Evolutionary conservation across 2,113 vertebrate genomes (phyloP).

Genomic region (Siniperca chuatsi): DNA sequence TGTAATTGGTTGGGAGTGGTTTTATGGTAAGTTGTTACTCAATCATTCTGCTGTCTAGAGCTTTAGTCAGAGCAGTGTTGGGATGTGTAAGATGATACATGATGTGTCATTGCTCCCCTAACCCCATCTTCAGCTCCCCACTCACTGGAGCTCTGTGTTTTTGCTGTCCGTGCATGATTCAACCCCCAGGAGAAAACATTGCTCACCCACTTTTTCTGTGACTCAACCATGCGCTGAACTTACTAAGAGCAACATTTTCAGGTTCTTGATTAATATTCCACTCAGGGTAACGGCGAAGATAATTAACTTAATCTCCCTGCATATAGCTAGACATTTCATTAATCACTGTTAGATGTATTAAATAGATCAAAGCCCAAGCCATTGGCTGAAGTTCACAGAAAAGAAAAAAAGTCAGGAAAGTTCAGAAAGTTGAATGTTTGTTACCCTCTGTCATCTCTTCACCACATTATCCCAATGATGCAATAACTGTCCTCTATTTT

Average conservation of each 20-base stretch:
- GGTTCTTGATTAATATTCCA: slow-evolving; percentile 65
- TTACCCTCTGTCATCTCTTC: slow-evolving; percentile 39
- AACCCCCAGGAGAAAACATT: slow-evolving; percentile 66
- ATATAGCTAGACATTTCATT: slow-evolving; percentile 59
- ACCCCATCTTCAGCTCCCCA: slow-evolving; percentile 57
- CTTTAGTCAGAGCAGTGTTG: slow-evolving; percentile 66
- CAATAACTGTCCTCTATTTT: slow-evolving; percentile 28
- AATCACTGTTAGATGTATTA: slow-evolving; percentile 58
- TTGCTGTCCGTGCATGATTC: slow-evolving; percentile 74
- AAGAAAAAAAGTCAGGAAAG: slow-evolving; percentile 33
- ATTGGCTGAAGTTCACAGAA: slow-evolving; percentile 54
- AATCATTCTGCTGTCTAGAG: slow-evolving; percentile 72
- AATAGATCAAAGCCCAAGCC: slow-evolving; percentile 56
- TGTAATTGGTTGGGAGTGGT: slow-evolving; percentile 75
- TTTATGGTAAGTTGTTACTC: slow-evolving; percentile 81
- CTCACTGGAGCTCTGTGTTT: slow-evolving; percentile 54
- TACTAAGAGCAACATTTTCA: slow-evolving; percentile 32
- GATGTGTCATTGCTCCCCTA: slow-evolving; percentile 82
- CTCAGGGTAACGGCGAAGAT: slow-evolving; percentile 42
- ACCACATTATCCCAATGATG: slow-evolving; percentile 44
- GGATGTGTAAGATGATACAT: slow-evolving; percentile 76
- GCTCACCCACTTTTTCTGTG: slow-evolving; percentile 69
- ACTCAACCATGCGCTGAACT: slow-evolving; percentile 44
- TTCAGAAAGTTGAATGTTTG: slow-evolving; percentile 55
- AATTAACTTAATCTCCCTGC: slow-evolving; percentile 61